Evolutionary conservation across 2,113 vertebrate genomes (phyloP), one percentile per base, ranked within the genome.

Genomic region (Sterna hirundo): DNA sequence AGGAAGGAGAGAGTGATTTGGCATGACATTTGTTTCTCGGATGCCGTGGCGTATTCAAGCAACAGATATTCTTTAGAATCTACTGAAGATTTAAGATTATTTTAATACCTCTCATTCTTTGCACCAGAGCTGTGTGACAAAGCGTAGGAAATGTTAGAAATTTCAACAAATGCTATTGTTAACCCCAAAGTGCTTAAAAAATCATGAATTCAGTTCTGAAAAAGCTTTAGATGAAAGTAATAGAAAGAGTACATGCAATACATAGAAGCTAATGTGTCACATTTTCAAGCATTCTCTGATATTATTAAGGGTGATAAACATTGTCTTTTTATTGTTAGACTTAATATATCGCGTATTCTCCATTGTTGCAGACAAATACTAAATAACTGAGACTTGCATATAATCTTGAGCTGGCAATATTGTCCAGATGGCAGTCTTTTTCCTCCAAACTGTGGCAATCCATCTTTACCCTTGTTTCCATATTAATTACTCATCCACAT

Each of bases 391-490:
- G 64, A 51, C 32, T 92, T 72, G 26, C 11, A 51, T 92, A 42
- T 54, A 66, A 75, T 83, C 38, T 80, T 90, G 68, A 90, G 1
- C 4, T 92, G 26, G 22, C 19, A 91, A 55, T 83, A 70, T 93
- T 95, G 54, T 83, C 84, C 88, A 94, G 80, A 93, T 93, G 62
- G 87, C 68, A 86, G 26, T 42, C 86, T 90, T 90, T 96, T 83
- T 91, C 23, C 58, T 92, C 46, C 62, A 70, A 83, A 92, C 61
- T 77, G 62, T 94, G 70, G 18, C 38, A 93, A 96, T 88, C n/a
- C 29, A 44, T 88, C 76, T 92, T 94, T 32, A 58, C 42, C 60
- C 72, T 90, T 74, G 32, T 90, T 95, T 95, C 80, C 46, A 32
- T 86, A 75, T 79, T 93, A 90, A 95, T 86, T 96, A 55, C 79